Base-by-base conservation (phyloP, 1,140 invertebrate species). In the Antheraea pernyi region DNA sequence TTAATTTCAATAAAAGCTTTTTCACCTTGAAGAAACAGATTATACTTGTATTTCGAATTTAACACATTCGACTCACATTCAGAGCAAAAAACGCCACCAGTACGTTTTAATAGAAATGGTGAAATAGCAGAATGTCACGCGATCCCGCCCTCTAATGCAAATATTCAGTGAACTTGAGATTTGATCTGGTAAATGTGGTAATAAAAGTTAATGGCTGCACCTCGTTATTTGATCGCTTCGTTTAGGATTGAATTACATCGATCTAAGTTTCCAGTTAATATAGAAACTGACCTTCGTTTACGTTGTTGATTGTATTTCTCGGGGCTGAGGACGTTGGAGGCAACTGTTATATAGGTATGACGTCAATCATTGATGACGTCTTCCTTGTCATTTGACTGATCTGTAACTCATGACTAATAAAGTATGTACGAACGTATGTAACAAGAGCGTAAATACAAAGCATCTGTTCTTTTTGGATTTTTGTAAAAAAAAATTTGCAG, bases 151-250 rank as follows among this genome's bases (percentile, higher is more conserved):
- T 63, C 10, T 7, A 42, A 65, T 65, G 19, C 64, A 65, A 65
- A 65, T 46, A 65, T 46, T 19, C 37, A 46, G 10, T 46, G 37
- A 65, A 65, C 46, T 53, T 65, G 46, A 65, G 39, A 48, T 36
- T 18, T n/a, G 64, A 65, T 65, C 64, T 19, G 13, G 64, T 65
- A 8, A 61, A 62, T 66, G 48, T 37, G 22, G 42, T 65, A 72
- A 63, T 70, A 67, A 72, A 72, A 72, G 39, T 70, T 67, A 69
- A 70, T 67, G 68, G 63, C 53, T 66, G 59, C 63, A 61, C 16
- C 18, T 67, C 65, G 66, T 68, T 75, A 72, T 72, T 72, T 69
- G 74, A 72, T 72, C 72, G 72, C 74, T 72, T 72, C 65, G 61
- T 72, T 75, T 70, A 61, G 60, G 68, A 65, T 75, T 61, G 58